A percentile compares a stretch with the other conserved stretches of the same genome.
Evolutionary conservation across 2,113 vertebrate species (phyloP).

Genomic region (Lates calcarifer): DNA sequence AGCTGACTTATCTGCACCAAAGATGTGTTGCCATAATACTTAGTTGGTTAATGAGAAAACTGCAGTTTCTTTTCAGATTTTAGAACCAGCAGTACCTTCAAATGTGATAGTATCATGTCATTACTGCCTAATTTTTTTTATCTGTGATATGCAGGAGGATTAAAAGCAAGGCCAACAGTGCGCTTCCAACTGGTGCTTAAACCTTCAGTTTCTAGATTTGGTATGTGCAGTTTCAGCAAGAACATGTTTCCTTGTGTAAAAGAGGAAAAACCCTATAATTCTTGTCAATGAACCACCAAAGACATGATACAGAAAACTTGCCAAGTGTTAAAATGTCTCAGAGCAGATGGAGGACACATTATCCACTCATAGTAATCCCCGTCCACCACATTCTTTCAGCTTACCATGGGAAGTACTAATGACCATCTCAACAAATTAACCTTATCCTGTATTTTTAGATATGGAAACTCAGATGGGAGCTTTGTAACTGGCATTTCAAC

Average conservation of each 20-base stretch:
- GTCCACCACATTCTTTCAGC: constrained; percentile 61
- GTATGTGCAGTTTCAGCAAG: constrained; percentile 68
- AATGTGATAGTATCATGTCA: background rate
- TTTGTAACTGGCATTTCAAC: background rate
- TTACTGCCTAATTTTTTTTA: background rate
- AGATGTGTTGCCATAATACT: background rate
- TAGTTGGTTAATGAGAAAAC: background rate
- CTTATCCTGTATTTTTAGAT: constrained; percentile 56
- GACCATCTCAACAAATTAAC: constrained; percentile 57
- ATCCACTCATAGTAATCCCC: constrained; percentile 55
- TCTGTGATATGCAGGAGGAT: constrained; percentile 16
- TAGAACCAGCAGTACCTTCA: background rate
- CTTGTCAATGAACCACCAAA: constrained; percentile 64
- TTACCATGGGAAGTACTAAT: constrained; percentile 55
- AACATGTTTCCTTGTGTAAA: constrained; percentile 68
- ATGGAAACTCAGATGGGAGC: constrained; percentile 31
- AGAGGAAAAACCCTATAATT: constrained; percentile 69
- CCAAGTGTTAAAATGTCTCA: constrained; percentile 72
- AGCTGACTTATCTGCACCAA: background rate
- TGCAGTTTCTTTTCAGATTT: constrained; percentile 4
- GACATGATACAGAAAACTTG: constrained; percentile 61
- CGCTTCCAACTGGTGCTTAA: constrained; percentile 21
- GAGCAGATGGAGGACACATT: constrained; percentile 79
- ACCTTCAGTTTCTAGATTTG: constrained; percentile 46
- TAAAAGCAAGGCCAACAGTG: constrained; percentile 18